Base-by-base conservation (phyloP, 2,113 vertebrate genomes). In the Myxocyprinus asiaticus region DNA sequence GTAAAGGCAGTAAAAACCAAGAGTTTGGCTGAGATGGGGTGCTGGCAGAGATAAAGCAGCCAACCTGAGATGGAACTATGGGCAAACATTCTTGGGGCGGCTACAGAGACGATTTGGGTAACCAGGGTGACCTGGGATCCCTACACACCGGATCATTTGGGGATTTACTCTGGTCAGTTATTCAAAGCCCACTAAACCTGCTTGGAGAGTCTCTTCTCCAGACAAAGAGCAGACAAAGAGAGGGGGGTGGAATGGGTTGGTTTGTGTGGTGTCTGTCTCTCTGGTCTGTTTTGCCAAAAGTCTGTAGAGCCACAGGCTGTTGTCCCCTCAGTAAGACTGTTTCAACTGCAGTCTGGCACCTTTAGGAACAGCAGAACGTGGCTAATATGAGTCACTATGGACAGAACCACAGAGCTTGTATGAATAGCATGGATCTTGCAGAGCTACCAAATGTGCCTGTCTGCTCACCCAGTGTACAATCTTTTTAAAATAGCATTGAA, bases 81-180 rank as follows among this genome's bases (percentile, higher is more conserved):
- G 81, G 22, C 76, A 17, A 59, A 71, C 82, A 87, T 85, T 71
- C 56, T 85, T 87, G 61, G 55, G 69, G 15, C 51, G 48, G 80
- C 76, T 84, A 81, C 80, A 79, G 73, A 77, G 64, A 74, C 51
- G 76, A 79, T 82, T 82, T 81, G 66, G 67, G 86, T 87, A 72
- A 84, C 86, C 77, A 74, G 56, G 83, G 76, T 50, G 77, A 86
- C 79, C 73, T 50, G 79, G 65, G 42, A 58, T 77, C 82, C 73
- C 62, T 67, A 45, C 61, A 43, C 59, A 59, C 58, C 14, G 50
- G 58, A 71, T 85, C 82, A 69, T 81, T 82, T 78, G 66, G 64
- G 63, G 83, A 87, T 85, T 80, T 82, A 84, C 75, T 72, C 64
- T 56, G 69, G 71, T 70, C 82, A 83, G 76, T 70, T 81, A 82